Evolutionary conservation across 1,140 invertebrate species (phyloP).

Genomic region (Lepidotrigona ventralis): DNA sequence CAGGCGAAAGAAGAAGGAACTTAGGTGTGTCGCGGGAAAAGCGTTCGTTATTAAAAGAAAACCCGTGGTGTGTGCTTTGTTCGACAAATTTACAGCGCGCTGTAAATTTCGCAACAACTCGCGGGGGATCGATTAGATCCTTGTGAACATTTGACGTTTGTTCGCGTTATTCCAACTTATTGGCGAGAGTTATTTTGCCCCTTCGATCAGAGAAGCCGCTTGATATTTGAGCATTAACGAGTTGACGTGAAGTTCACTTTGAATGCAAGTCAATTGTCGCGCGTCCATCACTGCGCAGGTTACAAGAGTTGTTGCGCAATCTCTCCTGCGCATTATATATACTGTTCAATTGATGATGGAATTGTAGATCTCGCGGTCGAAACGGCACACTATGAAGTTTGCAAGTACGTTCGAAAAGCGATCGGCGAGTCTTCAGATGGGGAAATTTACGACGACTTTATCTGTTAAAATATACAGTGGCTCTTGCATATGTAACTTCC

Average conservation of each 20-base stretch:
- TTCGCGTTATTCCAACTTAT: no score
- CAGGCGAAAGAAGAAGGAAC: not conserved
- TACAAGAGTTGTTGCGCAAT: not conserved
- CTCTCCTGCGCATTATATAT: not conserved
- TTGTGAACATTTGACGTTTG: not conserved
- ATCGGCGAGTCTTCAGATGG: no score
- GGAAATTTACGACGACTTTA: no score
- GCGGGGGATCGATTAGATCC: not conserved
- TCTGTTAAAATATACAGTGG: no score
- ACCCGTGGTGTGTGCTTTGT: not conserved
- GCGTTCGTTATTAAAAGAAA: constrained; percentile 17
- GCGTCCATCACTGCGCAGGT: not conserved
- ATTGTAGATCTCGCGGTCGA: not conserved
- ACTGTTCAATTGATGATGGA: no score
- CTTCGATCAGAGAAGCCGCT: rapidly evolving
- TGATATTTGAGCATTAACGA: not conserved
- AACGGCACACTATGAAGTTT: no score
- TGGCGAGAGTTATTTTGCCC: no score
- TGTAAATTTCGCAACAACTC: not conserved
- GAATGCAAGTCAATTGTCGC: not conserved
- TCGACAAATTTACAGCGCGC: rapidly evolving
- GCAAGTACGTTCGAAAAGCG: no score
- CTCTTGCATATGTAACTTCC: no score
- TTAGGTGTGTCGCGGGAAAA: not conserved
- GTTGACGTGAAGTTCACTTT: not conserved